Conservation (phyloP, 2,113 vertebrate genomes). For the Charina bottae region DNA sequence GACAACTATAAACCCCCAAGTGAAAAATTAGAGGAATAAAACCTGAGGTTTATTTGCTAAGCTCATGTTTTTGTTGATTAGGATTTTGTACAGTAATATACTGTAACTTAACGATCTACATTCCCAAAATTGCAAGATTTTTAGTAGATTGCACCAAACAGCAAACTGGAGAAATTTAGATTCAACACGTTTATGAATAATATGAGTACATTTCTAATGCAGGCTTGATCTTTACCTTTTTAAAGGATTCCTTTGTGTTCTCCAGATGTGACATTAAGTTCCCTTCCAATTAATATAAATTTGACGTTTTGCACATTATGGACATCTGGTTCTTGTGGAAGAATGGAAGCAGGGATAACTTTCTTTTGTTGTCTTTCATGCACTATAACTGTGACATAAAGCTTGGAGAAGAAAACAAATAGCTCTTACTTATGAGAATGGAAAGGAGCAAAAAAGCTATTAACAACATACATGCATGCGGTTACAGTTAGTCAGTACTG, state of each 20-base stretch:
- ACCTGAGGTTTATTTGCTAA: neutral
- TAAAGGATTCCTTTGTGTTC: neutral
- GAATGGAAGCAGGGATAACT: neutral
- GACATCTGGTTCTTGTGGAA: neutral
- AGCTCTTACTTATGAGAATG: neutral
- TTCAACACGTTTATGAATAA: neutral
- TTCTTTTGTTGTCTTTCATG: neutral
- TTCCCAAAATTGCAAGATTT: neutral
- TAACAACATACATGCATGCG: neutral
- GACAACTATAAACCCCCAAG: neutral
- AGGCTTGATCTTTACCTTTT: neutral
- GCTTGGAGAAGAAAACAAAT: neutral
- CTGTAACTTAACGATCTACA: neutral
- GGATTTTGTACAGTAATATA: neutral
- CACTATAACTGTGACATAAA: neutral
- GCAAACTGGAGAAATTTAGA: neutral
- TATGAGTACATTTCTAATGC: neutral
- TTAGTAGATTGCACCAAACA: neutral
- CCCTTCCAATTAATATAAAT: neutral
- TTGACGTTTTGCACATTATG: neutral
- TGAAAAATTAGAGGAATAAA: neutral
- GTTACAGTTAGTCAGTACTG: neutral
- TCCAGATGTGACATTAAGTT: neutral
- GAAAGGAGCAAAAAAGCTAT: neutral
- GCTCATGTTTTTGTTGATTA: neutral